Evolutionary conservation across 2,888 invertebrate genomes (phyloP).

Genomic region (Nebria salina): DNA sequence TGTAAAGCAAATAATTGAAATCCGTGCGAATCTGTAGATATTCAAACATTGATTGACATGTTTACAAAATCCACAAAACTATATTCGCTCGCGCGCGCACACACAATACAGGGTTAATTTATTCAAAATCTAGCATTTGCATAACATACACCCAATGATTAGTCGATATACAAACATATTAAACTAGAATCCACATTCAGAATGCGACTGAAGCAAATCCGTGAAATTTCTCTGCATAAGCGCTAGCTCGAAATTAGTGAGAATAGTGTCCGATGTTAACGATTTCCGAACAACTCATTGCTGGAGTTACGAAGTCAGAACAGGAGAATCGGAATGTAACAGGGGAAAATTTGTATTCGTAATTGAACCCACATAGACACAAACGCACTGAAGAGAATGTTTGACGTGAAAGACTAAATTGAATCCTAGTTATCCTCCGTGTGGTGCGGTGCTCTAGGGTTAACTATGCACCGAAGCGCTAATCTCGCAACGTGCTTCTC

Average conservation of each 20-base stretch:
- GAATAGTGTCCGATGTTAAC: neutral
- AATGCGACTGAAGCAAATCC: neutral
- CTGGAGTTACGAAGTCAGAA: neutral
- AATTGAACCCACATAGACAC: constrained; percentile 20
- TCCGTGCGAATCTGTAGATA: constrained; percentile 29
- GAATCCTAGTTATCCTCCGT: constrained; percentile 24
- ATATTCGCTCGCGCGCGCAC: constrained; percentile 16
- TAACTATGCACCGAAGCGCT: constrained; percentile 20
- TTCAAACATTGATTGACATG: constrained; percentile 33
- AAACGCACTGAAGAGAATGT: neutral
- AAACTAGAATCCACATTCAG: neutral
- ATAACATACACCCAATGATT: neutral
- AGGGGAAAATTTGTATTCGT: constrained; percentile 19
- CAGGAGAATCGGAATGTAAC: constrained; percentile 7
- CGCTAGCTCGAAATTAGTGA: neutral
- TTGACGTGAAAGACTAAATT: constrained; percentile 30
- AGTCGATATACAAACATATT: neutral
- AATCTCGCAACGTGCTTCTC: constrained; percentile 12
- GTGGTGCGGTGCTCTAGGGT: constrained; percentile 7
- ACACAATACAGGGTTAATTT: constrained; percentile 30
- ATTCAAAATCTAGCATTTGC: constrained; percentile 16
- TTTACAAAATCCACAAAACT: constrained; percentile 36
- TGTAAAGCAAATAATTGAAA: constrained; percentile 20
- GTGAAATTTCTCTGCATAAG: no score
- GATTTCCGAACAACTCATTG: neutral